phyloP scores from a whole-genome alignment of 2,888 invertebrate genomes.

The Calameuta idolon region DNA sequence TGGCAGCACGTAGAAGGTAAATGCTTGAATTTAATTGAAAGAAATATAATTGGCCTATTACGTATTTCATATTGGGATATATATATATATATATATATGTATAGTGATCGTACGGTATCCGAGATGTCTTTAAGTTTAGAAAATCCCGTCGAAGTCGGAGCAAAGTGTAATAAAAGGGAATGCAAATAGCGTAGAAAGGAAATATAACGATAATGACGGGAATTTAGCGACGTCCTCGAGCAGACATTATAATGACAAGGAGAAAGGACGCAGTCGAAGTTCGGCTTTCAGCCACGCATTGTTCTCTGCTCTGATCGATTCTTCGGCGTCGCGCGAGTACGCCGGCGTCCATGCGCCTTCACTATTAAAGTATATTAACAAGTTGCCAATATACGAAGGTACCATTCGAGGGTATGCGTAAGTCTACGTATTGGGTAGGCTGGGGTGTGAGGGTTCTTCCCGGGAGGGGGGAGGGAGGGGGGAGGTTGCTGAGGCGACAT shows the following conservation, averaged over 20 bases:
- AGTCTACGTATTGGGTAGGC: not conserved
- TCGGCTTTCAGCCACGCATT: not conserved
- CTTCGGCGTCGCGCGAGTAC: not conserved
- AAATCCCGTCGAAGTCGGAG: not conserved
- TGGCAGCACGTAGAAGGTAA: not conserved
- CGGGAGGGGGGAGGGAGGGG: not conserved
- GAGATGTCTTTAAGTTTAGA: not conserved
- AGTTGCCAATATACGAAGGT: slow-evolving; percentile 41
- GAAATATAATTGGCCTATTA: not conserved
- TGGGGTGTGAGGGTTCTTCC: not conserved
- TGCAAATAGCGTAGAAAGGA: not conserved
- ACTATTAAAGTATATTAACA: slow-evolving; percentile 32
- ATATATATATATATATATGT: no score
- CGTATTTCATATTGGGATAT: not conserved
- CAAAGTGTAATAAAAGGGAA: not conserved
- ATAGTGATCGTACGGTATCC: no score
- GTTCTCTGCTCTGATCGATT: not conserved
- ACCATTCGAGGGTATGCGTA: not conserved
- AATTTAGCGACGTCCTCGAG: not conserved
- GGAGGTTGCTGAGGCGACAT: slow-evolving; percentile 31
- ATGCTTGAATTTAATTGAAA: not conserved
- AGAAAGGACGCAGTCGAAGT: not conserved
- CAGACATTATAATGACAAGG: not conserved
- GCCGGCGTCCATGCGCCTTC: not conserved
- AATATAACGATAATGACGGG: not conserved